A percentile compares a stretch with the other conserved stretches of the same genome.
Evolutionary conservation across 2,797 vertebrate genomes (phyloP).

Genomic region (Mergus octosetaceus): DNA sequence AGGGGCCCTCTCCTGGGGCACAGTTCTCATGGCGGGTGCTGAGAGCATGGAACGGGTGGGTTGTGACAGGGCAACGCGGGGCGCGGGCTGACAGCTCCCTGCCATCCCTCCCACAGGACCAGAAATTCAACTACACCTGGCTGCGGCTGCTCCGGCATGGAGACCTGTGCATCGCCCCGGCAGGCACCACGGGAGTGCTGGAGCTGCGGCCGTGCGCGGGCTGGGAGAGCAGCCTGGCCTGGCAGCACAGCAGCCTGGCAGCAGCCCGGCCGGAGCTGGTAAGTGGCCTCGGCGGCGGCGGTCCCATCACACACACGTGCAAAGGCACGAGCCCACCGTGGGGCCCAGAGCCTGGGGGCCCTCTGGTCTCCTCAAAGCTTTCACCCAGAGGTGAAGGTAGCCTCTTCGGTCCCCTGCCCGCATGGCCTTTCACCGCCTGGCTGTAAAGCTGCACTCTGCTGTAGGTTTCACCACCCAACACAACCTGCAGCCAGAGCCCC

Average conservation of each 20-base stretch:
- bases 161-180: conserved; percentile 79
- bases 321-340: no score
- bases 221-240: conserved; percentile 76
- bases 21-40: background rate
- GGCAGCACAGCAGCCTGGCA: conserved; percentile 83
- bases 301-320: no score
- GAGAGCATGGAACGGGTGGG: no score
- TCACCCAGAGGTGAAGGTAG: fast-evolving
- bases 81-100: background rate
- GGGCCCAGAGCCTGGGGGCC: no score
- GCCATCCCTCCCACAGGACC: conserved; percentile 69
- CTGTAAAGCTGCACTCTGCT: fast-evolving
- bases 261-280: conserved; percentile 79
- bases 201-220: conserved; percentile 78
- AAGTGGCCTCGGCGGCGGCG: conserved; percentile 31
- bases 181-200: conserved; percentile 2
- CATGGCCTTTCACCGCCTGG: fast-evolving
- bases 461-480: fast-evolving
- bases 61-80: fast-evolving
- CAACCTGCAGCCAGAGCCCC: fast-evolving
- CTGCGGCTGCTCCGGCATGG: conserved; percentile 84
- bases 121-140: conserved; percentile 95
- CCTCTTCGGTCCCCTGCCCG: background rate
- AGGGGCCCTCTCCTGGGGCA: background rate
- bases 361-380: background rate